These are phyloP conservation scores for Pipistrellus pygmaeus DNA, from an alignment of 2,797 vertebrate genomes.

Conservation along the genomic window DNA sequence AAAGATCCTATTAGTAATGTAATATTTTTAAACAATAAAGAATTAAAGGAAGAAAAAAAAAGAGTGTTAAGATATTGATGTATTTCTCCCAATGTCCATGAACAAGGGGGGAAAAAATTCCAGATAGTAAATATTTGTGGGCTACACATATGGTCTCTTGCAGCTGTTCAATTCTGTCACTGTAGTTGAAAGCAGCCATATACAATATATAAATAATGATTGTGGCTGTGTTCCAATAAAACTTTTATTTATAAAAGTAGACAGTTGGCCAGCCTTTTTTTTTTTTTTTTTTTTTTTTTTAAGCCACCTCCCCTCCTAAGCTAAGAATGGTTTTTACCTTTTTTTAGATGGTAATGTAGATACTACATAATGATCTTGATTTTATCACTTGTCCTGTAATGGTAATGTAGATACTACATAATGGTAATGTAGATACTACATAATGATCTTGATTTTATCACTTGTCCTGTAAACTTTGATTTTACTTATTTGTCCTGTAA, in stretches of 20 bases:
- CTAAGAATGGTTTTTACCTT: constrained; percentile 2
- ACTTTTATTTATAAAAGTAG: constrained; percentile 3
- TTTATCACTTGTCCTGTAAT: neutral
- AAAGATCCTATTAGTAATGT: too few relatives aligned
- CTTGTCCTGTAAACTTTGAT: neutral
- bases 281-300: neutral
- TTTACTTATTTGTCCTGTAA: too few relatives aligned
- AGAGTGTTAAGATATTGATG: too few relatives aligned
- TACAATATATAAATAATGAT: neutral
- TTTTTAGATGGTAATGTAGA: neutral
- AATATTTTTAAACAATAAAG: too few relatives aligned
- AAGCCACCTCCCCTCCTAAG: neutral
- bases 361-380: neutral
- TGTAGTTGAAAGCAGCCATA: neutral
- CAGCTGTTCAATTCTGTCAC: neutral
- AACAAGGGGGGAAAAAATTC: too few relatives aligned
- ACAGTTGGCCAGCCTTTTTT: neutral
- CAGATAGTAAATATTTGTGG: neutral
- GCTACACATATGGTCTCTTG: neutral
- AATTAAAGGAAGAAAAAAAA: too few relatives aligned
- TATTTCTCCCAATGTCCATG: too few relatives aligned
- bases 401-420: neutral
- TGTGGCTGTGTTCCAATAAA: neutral
- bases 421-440: neutral
- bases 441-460: neutral